phyloP scores from a whole-genome alignment of 2,113 vertebrate species.

The Platichthys flesus region DNA sequence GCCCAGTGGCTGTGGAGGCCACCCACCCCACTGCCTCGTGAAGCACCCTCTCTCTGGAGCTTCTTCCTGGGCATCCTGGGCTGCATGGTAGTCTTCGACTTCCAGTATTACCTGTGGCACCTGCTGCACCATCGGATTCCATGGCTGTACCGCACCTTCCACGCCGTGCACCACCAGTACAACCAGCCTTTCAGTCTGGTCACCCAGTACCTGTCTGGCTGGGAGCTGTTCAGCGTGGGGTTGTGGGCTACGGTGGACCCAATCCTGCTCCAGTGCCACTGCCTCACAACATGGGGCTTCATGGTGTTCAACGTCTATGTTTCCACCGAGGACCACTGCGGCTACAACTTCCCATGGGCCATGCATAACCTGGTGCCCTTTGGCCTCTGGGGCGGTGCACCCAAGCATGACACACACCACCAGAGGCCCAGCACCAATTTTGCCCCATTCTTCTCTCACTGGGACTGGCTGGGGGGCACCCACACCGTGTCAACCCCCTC shows the following conservation, averaged over 20 bases:
- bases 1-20: slow-evolving; percentile 86
- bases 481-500: slow-evolving; percentile 45
- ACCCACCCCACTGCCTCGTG: slow-evolving; percentile 73
- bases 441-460: slow-evolving; percentile 86
- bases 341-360: slow-evolving; percentile 85
- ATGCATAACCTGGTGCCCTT: slow-evolving; percentile 83
- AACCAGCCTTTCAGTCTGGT: slow-evolving; percentile 83
- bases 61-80: slow-evolving; percentile 82
- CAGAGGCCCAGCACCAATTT: slow-evolving; percentile 82
- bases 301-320: slow-evolving; percentile 86
- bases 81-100: slow-evolving; percentile 85
- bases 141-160: slow-evolving; percentile 86
- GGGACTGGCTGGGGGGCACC: slow-evolving; percentile 85
- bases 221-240: slow-evolving; percentile 84
- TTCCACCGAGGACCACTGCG: slow-evolving; percentile 85
- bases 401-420: slow-evolving; percentile 84
- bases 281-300: slow-evolving; percentile 84
- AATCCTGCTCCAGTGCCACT: slow-evolving; percentile 83
- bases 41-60: slow-evolving; percentile 79
- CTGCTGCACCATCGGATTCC: slow-evolving; percentile 82
- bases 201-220: slow-evolving; percentile 85
- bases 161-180: slow-evolving; percentile 85
- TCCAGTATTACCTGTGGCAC: slow-evolving; percentile 87
- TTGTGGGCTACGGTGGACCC: slow-evolving; percentile 85
- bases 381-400: slow-evolving; percentile 82